Base-by-base conservation (phyloP, 2,113 vertebrate species). In the Oreocharis arfaki region DNA sequence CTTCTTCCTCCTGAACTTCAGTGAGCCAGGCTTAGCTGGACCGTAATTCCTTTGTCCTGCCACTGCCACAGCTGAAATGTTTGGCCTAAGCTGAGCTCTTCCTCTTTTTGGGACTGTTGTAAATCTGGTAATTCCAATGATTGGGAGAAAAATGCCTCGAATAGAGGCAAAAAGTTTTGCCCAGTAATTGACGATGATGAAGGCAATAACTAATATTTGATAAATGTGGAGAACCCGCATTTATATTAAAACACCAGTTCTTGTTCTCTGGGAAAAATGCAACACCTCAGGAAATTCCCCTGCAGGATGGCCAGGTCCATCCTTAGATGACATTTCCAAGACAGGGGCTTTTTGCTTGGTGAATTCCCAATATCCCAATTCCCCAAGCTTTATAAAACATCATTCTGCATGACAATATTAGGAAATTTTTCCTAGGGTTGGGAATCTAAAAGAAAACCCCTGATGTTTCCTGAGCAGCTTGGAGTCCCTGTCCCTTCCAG, bases 71-170 rank as follows among this genome's bases (percentile, higher is more conserved):
- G 68, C 61, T 37, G 95, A 89, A 97, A 92, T 42, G 89, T 69
- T 77, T 96, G n/a, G 56, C 91, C 27, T 88, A 88, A 96, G 30
- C 92, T 97, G 77, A 94, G 93, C 19, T 95, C 55, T 13, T 97
- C 56, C 63, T 93, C 80, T 93, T 97, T 97, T 89, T 94, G 96
- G 78, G 95, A 82, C 68, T 96, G 42, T 52, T 97, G 92, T 26
- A 97, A 89, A 97, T 86, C 47, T 96, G 85, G 35, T 75, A 65
- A 6, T 61, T 95, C 49, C 97, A 23, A 6, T 70, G 60, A 30
- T 10, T 89, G 33, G 71, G 84, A 55, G 96, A 89, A 96, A 97
- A 98, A 80, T 52, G 65, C 23, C 95, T 97, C 30, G 1, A 96
- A 74, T 4, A 78, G 83, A 76, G 32, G 42, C 6, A 77, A 42